phyloP scores from a whole-genome alignment of 2,113 vertebrate genomes.

The Ursus arctos region DNA sequence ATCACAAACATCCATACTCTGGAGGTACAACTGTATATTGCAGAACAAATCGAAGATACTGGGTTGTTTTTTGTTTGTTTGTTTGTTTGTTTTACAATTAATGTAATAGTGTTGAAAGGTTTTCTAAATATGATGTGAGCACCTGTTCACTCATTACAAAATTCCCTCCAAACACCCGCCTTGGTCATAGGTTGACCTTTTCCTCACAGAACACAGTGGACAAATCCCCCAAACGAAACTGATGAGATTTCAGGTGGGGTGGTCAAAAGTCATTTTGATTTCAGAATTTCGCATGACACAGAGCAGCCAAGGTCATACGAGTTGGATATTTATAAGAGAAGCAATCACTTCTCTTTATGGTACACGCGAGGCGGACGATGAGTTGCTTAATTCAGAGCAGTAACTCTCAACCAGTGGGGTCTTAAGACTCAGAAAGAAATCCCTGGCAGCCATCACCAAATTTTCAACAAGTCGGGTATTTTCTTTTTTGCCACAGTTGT shows the following conservation, averaged over 20 bases:
- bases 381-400: not conserved
- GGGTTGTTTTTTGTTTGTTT: not conserved
- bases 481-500: not conserved
- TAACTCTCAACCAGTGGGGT: not conserved
- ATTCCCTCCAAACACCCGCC: not conserved
- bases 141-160: not conserved
- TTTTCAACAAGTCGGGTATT: not conserved
- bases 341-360: not conserved
- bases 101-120: not conserved
- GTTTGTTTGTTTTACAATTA: not conserved
- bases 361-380: not conserved
- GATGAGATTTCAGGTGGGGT: not conserved
- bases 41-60: not conserved
- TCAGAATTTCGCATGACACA: not conserved
- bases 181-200: not conserved
- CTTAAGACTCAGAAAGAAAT: not conserved
- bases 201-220: not conserved
- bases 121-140: not conserved
- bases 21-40: not conserved
- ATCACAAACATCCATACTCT: not conserved
- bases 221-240: not conserved
- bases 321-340: not conserved
- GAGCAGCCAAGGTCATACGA: not conserved
- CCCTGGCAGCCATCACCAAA: not conserved
- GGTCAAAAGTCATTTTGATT: slow-evolving; percentile 5